A percentile compares a stretch with the other conserved stretches of the same genome.
phyloP scores from a whole-genome alignment of 1,140 invertebrate genomes.

The Zaprionus inermis region DNA sequence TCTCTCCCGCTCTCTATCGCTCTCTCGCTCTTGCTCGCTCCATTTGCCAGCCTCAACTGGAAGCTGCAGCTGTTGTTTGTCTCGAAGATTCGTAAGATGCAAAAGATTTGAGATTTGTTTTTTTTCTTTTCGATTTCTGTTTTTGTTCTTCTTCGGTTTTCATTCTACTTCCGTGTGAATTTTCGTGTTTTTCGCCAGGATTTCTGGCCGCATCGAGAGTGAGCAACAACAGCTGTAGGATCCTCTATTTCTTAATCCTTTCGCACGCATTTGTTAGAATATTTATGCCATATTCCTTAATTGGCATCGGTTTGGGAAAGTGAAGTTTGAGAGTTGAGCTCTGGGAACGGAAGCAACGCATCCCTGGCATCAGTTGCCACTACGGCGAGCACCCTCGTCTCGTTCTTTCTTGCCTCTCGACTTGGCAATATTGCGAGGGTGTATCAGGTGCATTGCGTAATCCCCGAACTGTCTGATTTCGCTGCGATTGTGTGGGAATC shows the following conservation, averaged over 20 bases:
- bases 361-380: slow-evolving; percentile 1
- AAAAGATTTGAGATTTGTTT: slow-evolving; percentile 42
- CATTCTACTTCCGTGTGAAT: slow-evolving; percentile 49
- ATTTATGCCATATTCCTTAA: slow-evolving; percentile 11
- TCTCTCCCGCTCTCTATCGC: background rate
- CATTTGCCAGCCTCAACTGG: slow-evolving; percentile 32
- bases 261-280: slow-evolving; percentile 37
- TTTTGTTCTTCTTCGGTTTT: no score
- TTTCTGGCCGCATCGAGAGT: background rate
- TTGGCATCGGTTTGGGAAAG: slow-evolving; percentile 35
- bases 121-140: background rate
- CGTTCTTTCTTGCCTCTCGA: background rate
- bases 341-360: slow-evolving; percentile 47
- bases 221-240: slow-evolving; percentile 39
- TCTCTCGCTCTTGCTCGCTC: slow-evolving; percentile 10
- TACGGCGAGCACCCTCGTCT: slow-evolving; percentile 22
- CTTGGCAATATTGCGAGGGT: slow-evolving; percentile 16
- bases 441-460: slow-evolving; percentile 6
- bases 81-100: slow-evolving; percentile 15
- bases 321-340: slow-evolving; percentile 5
- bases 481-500: slow-evolving; percentile 26
- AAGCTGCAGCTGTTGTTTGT: slow-evolving; percentile 25
- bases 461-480: background rate
- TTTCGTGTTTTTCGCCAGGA: slow-evolving; percentile 25
- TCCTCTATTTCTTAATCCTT: slow-evolving; percentile 46